Conservation (phyloP, 2,113 vertebrate species). For the Xenopus tropicalis region UCB_Xtro_10.0 CM004443.2:145582501-145583000, state of each 20-base stretch:
- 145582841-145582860: too few species aligned
- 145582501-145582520: conserved; percentile 82
- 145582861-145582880: too few species aligned
- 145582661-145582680: conserved; percentile 55
- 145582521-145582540: conserved; percentile 81
- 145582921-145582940: too few species aligned
- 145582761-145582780: too few species aligned
- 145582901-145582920: too few species aligned
- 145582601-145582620: conserved; percentile 77
- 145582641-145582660: conserved; percentile 68
- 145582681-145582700: conserved; percentile 51
- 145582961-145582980: too few species aligned
- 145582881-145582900: too few species aligned
- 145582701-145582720: conserved; percentile 43
- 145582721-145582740: conserved; percentile 43
- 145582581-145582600: conserved; percentile 71
- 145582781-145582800: too few species aligned
- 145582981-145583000: too few species aligned
- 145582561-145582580: conserved; percentile 78
- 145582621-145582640: conserved; percentile 76
- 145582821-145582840: too few species aligned
- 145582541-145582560: conserved; percentile 78
- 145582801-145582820: too few species aligned
- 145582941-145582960: too few species aligned
- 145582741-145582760: conserved; percentile 24